Conservation (phyloP, 1,140 invertebrate species). For the Caenorhabditis briggsae region DNA sequence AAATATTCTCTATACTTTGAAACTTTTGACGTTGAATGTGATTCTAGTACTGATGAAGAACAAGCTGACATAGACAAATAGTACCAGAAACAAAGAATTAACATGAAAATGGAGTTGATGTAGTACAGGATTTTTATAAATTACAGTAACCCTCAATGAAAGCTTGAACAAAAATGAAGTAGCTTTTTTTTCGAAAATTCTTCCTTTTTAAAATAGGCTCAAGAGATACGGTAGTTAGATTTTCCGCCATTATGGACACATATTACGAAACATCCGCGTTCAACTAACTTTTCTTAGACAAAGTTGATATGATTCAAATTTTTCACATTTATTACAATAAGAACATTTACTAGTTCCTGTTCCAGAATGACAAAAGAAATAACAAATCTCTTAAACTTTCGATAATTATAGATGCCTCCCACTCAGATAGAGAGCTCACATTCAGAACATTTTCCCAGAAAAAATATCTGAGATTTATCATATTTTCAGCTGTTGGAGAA, state of each 20-base stretch:
- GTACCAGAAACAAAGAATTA: not conserved
- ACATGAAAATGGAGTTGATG: not conserved
- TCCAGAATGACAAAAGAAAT: not conserved
- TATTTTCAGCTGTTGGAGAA: not conserved
- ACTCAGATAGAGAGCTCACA: not conserved
- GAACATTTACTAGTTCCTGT: too few species aligned
- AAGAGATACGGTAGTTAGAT: too few species aligned
- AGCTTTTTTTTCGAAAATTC: too few species aligned
- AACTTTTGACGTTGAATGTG: not conserved
- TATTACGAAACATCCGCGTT: too few species aligned
- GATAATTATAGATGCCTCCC: not conserved
- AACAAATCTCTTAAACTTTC: not conserved
- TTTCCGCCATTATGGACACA: too few species aligned
- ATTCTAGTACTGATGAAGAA: not conserved
- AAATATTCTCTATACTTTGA: not conserved
- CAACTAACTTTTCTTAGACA: too few species aligned
- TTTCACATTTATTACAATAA: too few species aligned
- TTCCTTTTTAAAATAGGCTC: too few species aligned
- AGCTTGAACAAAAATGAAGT: too few species aligned
- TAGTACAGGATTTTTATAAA: not conserved
- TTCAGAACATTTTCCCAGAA: slow-evolving; percentile 1
- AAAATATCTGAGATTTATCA: not conserved
- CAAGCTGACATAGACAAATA: not conserved
- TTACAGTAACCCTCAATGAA: too few species aligned
- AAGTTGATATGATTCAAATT: too few species aligned